Percentiles rank a stretch among this genome's conserved stretches.
These are phyloP conservation scores for Orthonyx spaldingii DNA, from an alignment of 2,113 vertebrate species.

Conservation along the genomic window DNA sequence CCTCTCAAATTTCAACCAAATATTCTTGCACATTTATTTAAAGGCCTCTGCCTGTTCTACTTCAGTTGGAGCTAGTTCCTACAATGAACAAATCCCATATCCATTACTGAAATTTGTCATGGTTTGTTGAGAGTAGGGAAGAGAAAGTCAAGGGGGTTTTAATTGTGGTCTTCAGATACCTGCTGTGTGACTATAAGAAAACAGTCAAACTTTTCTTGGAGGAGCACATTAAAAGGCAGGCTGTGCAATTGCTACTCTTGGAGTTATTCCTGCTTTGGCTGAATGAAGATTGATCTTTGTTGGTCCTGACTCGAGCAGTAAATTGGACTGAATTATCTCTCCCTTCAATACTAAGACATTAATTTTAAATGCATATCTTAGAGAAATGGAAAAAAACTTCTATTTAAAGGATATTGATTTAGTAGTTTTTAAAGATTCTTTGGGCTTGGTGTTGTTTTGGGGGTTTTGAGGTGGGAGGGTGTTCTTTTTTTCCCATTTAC, in stretches of 20 bases:
- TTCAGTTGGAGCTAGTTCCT: neutral
- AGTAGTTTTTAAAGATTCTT: neutral
- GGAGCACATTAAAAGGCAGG: neutral
- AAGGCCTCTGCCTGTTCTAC: neutral
- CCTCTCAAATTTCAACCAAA: neutral
- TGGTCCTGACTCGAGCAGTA: neutral
- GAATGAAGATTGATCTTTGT: neutral
- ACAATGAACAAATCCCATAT: neutral
- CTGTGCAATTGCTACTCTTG: neutral
- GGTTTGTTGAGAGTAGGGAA: neutral
- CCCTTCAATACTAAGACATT: neutral
- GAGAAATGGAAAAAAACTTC: neutral
- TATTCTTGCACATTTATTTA: neutral
- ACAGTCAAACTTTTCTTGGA: neutral
- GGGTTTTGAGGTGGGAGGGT: rapidly evolving
- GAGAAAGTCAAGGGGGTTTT: neutral
- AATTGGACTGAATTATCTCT: neutral
- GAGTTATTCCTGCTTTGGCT: neutral
- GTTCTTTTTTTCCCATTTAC: rapidly evolving
- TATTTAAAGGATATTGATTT: neutral
- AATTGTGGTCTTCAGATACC: neutral
- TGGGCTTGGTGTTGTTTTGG: neutral
- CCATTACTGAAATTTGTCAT: neutral
- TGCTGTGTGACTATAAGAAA: neutral
- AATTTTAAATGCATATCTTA: neutral